Conservation (phyloP, 1,140 invertebrate species). For the Drosophila chauvacae region DNA sequence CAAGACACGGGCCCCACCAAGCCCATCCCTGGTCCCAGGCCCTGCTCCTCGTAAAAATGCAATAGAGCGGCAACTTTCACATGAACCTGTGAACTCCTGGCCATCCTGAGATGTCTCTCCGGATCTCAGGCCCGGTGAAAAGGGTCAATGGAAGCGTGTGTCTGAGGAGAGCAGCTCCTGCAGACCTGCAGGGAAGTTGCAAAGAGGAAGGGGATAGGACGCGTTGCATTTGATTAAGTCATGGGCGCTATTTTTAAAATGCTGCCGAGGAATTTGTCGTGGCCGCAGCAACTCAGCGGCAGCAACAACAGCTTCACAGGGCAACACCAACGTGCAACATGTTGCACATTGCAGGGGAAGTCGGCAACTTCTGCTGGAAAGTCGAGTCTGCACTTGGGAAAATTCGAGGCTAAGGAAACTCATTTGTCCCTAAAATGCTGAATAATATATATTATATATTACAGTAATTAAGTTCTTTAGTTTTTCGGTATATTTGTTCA, state of each 20-base stretch:
- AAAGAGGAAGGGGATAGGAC: not conserved
- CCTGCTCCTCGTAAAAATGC: slow-evolving; percentile 43
- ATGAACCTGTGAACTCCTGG: slow-evolving; percentile 74
- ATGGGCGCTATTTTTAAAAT: slow-evolving; percentile 79
- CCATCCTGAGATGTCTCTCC: slow-evolving; percentile 26
- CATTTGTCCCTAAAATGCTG: too few species aligned
- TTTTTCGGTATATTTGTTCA: too few species aligned
- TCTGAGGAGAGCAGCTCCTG: slow-evolving; percentile 10
- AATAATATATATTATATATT: too few species aligned
- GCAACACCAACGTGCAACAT: slow-evolving; percentile 67
- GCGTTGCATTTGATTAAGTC: slow-evolving; percentile 79
- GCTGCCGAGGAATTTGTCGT: slow-evolving; percentile 69
- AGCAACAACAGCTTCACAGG: not conserved
- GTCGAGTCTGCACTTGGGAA: slow-evolving; percentile 10
- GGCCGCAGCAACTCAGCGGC: slow-evolving; percentile 18
- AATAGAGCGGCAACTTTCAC: slow-evolving; percentile 77
- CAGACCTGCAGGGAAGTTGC: slow-evolving; percentile 23
- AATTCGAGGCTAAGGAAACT: not conserved
- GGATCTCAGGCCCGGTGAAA: slow-evolving; percentile 30
- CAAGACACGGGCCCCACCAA: slow-evolving; percentile 48
- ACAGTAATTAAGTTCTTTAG: too few species aligned
- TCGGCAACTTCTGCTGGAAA: slow-evolving; percentile 23
- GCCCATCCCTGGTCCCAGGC: not conserved
- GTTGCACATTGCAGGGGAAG: slow-evolving; percentile 72
- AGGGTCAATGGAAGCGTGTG: slow-evolving; percentile 75